phyloP scores from a whole-genome alignment of 2,888 invertebrate species.

The Microplitis manilae region DNA sequence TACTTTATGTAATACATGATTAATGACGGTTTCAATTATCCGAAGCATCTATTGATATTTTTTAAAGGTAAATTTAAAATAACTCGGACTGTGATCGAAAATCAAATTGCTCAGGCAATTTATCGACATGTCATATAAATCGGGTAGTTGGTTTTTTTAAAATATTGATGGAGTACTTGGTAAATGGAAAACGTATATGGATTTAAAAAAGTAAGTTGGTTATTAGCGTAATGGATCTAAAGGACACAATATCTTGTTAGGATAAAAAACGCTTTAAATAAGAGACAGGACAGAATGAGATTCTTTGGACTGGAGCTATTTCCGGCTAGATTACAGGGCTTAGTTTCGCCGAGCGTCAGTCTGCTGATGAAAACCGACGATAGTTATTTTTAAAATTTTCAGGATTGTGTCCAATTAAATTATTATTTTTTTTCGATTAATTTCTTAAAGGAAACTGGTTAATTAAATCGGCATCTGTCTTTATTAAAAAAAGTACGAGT shows the following conservation, averaged over 20 bases:
- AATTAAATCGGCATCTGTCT: not conserved
- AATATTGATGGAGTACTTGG: no score
- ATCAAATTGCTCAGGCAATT: no score
- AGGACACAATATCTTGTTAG: not conserved
- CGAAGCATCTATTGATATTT: not conserved
- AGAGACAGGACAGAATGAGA: not conserved
- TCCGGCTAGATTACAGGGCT: conserved; percentile 30
- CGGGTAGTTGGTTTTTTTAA: no score
- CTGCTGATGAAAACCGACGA: conserved; percentile 27
- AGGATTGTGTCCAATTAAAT: conserved; percentile 11
- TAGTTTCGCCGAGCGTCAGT: conserved; percentile 24
- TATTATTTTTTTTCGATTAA: conserved; percentile 4
- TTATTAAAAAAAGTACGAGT: not conserved
- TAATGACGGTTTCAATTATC: not conserved
- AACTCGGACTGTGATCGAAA: no score
- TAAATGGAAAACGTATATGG: no score
- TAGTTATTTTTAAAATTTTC: conserved; percentile 15
- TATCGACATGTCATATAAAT: no score
- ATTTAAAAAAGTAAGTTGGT: no score
- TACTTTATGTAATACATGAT: not conserved
- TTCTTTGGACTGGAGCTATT: conserved; percentile 17
- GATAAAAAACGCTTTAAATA: not conserved
- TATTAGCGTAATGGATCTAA: not conserved
- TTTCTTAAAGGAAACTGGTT: conserved; percentile 9
- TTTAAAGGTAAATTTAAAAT: no score